These are phyloP conservation scores for Falco peregrinus DNA, from an alignment of 2,797 vertebrate species.

Conservation along the genomic window DNA sequence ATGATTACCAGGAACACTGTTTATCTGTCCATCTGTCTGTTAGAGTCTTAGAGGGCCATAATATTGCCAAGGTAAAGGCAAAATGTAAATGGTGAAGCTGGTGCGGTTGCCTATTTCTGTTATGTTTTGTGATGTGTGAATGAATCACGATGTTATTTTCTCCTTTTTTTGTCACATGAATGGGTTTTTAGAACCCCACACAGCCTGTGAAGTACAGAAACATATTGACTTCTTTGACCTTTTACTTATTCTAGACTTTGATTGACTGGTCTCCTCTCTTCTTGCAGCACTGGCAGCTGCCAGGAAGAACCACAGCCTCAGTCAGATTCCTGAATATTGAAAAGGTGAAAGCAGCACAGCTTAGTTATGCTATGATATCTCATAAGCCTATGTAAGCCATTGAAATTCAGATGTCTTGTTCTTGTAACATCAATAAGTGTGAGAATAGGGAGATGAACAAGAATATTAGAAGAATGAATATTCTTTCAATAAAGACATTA, in stretches of 20 bases:
- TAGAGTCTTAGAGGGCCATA: not conserved
- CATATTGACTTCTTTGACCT: slow-evolving; percentile 23
- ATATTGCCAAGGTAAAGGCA: not conserved
- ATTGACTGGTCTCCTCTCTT: slow-evolving; percentile 20
- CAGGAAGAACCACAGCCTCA: not conserved
- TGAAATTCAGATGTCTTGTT: slow-evolving; percentile 28
- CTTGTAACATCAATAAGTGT: not conserved
- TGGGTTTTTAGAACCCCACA: not conserved
- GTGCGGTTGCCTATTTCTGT: not conserved
- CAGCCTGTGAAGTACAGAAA: slow-evolving; percentile 19
- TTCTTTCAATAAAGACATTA: not conserved
- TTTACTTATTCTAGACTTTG: slow-evolving; percentile 30
- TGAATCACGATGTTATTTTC: not conserved
- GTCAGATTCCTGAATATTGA: slow-evolving; percentile 17
- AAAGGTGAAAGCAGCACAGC: slow-evolving; percentile 10
- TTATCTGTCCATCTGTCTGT: not conserved
- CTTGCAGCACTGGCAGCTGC: not conserved
- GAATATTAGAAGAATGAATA: not conserved
- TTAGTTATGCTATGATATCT: not conserved
- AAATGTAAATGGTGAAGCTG: not conserved
- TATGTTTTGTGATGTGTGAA: not conserved
- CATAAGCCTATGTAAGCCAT: not conserved
- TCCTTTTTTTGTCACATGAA: slow-evolving; percentile 13
- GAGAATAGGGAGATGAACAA: not conserved
- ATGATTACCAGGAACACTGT: accelerated